Conservation (phyloP, 2,888 invertebrate species). For the Synergus umbraculus region DNA sequence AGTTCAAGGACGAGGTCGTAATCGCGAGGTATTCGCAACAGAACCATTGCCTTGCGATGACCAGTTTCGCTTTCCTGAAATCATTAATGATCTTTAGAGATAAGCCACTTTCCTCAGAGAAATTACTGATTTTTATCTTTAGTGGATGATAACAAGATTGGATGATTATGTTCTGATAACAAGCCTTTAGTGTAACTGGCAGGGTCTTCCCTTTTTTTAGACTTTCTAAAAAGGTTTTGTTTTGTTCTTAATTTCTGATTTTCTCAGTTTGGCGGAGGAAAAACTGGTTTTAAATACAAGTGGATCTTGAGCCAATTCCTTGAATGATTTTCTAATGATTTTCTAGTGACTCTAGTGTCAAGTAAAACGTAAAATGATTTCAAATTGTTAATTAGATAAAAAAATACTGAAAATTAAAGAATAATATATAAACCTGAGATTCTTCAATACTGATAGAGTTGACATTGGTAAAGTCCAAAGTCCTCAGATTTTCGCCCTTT, state of each 20-base stretch:
- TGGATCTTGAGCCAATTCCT: slow-evolving; percentile 3
- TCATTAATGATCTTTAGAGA: slow-evolving; percentile 37
- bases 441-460: slow-evolving; percentile 92
- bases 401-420: background rate
- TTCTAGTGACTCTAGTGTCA: background rate
- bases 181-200: background rate
- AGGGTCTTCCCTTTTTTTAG: background rate
- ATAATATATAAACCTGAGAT: slow-evolving; percentile 82
- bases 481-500: slow-evolving; percentile 93
- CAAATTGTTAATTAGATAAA: background rate
- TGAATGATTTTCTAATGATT: background rate
- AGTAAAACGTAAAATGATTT: background rate
- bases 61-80: slow-evolving; percentile 82
- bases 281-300: background rate
- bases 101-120: slow-evolving; percentile 28
- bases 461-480: slow-evolving; percentile 86
- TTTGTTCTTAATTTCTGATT: background rate
- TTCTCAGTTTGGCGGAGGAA: background rate
- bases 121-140: background rate
- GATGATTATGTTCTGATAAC: background rate
- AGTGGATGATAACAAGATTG: background rate
- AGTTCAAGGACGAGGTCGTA: slow-evolving; percentile 96
- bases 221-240: background rate
- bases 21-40: slow-evolving; percentile 90
- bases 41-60: slow-evolving; percentile 87